Base-by-base conservation (phyloP, 1,140 invertebrate genomes). In the Drosophila micromelanica region DNA sequence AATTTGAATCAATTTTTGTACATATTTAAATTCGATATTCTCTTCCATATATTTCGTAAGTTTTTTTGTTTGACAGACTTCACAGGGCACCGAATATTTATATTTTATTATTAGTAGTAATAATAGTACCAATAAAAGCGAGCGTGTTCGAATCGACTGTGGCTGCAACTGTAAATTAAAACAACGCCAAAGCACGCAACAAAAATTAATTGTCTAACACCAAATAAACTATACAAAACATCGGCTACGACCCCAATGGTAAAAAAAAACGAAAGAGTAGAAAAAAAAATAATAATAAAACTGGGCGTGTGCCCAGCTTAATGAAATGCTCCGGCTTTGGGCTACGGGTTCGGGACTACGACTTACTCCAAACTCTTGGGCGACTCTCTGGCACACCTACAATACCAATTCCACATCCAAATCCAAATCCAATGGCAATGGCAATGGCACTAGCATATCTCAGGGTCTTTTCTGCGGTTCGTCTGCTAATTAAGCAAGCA, bases 121-220 rank as follows among this genome's bases (percentile, higher is more conserved):
- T 62, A 65, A 48, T 46, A 55, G 38, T 57, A 54, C 17, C 51
- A 63, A 61, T 57, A 54, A 59, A 67, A 55, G 43, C 57, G 74
- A 81, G 78, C 78, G 81, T 74, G 78, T 59, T 67, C 42, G 63
- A 68, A 49, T 72, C 38, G 35, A 40, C 51, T 56, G 8, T 35
- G 48, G 77, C 23, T 79, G 76, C 81, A 82, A 89, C 82, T 87
- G 82, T 82, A 87, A 87, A 89, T 84, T 90, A 84, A 91, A 91
- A 91, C 72, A 91, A 91, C 90, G 72, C 74, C 79, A 67, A 75
- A 68, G 76, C 89, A 91, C 89, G 89, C 89, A 91, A 91, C 78
- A 79, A 74, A 91, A 91, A 91, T 91, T 91, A 91, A 91, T 91
- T 91, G 89, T 89, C 80, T 91, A 86, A 91, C 89, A 91, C 89